Evolutionary conservation across 1,140 invertebrate species (phyloP), one percentile per base, ranked within the genome.

Genomic region (Brachionus plicatilis): DNA sequence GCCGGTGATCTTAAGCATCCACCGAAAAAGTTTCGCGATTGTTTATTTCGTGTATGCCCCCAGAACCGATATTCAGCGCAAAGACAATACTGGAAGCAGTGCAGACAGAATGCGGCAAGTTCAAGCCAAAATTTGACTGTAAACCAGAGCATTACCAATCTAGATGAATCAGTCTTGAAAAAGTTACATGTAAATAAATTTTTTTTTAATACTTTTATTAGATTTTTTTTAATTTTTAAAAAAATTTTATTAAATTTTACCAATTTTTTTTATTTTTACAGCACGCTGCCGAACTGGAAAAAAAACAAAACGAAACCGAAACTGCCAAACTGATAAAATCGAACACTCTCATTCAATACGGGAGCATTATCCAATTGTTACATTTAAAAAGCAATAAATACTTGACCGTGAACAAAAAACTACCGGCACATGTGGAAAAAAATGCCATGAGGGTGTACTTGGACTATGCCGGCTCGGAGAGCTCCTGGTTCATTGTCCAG

Each of bases 341-440:
- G 8, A 82, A 41, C 29, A 83, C 82, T 8, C 92, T 95, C 72
- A 94, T 99, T 53, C 94, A 96, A 87, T 99, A 99, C 91, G 97
- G 97, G 53, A 82, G 37, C 53, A 82, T 84, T 66, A 24, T 72
- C 9, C 76, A 96, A 93, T 89, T 99, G 29, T 91, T 99, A 5
- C 98, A 99, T 91, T 91, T 99, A 76, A 99, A 99, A 90, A 98
- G 96, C 33, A 99, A 99, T 91, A 99, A 99, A 91, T 99, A 95
- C 89, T 90, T 99, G 87, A 99, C 98, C 12, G 97, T 97, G 4
- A 99, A 99, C 90, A 98, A 99, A 90, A 92, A 97, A 29, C 91
- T 98, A 53, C 97, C 97, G 4, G 98, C 98, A 0, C 91, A 98
- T 83, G 91, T 98, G 24, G 98, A 99, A 89, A 97, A 98, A 88